Percentiles rank a stretch among this genome's conserved stretches.
These are phyloP conservation scores for Halictus quadricinctus DNA, from an alignment of 2,888 invertebrate species.

Conservation along the genomic window DNA sequence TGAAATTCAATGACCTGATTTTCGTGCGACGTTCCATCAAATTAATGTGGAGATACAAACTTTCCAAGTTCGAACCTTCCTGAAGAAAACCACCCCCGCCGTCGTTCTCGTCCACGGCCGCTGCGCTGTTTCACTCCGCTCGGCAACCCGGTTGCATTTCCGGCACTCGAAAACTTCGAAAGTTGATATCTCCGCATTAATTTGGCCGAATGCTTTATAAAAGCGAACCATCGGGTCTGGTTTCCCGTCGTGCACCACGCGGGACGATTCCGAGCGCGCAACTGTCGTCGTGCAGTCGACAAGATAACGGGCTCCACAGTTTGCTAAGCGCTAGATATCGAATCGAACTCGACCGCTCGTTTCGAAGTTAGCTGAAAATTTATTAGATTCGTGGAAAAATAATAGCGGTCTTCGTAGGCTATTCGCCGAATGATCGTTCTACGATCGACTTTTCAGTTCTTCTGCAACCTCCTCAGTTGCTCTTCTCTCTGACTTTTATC, in stretches of 20 bases:
- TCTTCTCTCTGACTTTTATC: too few relatives aligned
- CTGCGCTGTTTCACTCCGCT: neutral
- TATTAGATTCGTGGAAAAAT: neutral
- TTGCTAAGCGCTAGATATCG: neutral
- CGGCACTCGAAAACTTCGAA: slow-evolving; percentile 42
- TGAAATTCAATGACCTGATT: slow-evolving; percentile 53
- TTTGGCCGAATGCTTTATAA: slow-evolving; percentile 36
- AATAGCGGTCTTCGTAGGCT: neutral
- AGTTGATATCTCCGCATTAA: slow-evolving; percentile 42
- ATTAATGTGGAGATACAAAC: slow-evolving; percentile 43
- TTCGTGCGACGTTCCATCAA: slow-evolving; percentile 31
- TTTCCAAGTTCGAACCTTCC: slow-evolving; percentile 8
- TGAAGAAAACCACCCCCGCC: neutral
- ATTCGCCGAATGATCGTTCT: too few relatives aligned
- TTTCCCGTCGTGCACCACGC: neutral
- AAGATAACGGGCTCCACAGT: slow-evolving; percentile 17
- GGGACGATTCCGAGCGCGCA: slow-evolving; percentile 9
- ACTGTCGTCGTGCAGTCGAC: slow-evolving; percentile 8
- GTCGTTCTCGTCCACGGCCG: neutral
- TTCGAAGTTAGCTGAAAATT: slow-evolving; percentile 1
- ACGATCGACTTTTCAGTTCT: too few relatives aligned
- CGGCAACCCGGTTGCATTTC: slow-evolving; percentile 30
- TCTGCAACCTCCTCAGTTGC: too few relatives aligned
- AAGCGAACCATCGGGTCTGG: slow-evolving; percentile 23
- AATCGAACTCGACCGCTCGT: neutral